Evolutionary conservation across 1,140 invertebrate genomes (phyloP).

Genomic region (Polyergus mexicanus): DNA sequence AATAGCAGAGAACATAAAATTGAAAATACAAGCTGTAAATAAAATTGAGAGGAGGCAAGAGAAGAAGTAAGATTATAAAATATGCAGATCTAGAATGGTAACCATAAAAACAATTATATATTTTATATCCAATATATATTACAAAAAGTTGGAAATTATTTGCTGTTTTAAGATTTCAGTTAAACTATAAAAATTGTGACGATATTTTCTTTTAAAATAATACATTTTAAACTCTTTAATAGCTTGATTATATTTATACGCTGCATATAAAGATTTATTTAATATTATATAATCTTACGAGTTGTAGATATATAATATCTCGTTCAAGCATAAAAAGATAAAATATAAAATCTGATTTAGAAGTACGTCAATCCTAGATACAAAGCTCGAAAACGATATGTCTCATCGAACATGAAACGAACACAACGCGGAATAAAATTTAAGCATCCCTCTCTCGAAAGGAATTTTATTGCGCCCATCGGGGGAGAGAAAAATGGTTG

Average conservation of each 20-base stretch:
- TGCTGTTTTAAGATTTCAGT: not conserved
- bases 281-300: constrained; percentile 8
- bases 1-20: not conserved
- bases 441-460: constrained; percentile 36
- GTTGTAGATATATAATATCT: not conserved
- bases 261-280: not conserved
- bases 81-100: not conserved
- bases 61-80: not conserved
- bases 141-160: constrained; percentile 3
- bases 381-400: not conserved
- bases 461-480: constrained; percentile 11
- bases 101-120: constrained; percentile 18
- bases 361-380: not conserved
- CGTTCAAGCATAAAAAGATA: not conserved
- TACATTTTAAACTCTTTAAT: not conserved
- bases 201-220: not conserved
- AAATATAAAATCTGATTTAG: constrained; percentile 20
- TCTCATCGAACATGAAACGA: constrained; percentile 23
- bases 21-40: not conserved
- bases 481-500: constrained; percentile 10
- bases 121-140: constrained; percentile 11
- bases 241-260: not conserved
- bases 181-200: constrained; percentile 16
- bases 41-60: not conserved
- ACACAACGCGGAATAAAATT: constrained; percentile 33